Conservation (phyloP, 2,113 vertebrate species). For the Thomomys bottae region DNA sequence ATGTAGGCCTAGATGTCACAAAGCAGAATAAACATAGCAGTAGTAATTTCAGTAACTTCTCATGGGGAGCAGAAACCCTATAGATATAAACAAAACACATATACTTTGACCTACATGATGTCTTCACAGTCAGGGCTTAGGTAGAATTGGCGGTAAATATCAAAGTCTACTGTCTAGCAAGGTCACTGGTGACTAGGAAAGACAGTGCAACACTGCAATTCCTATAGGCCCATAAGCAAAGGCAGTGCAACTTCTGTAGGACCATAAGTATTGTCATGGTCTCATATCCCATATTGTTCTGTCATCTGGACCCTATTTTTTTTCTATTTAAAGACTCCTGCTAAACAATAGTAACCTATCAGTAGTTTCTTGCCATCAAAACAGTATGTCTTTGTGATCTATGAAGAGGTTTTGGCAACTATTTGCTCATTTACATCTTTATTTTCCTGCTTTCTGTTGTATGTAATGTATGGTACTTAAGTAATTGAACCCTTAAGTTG, state of each 20-base stretch:
- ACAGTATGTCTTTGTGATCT: neutral
- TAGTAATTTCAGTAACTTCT: conserved; percentile 31
- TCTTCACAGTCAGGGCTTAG: conserved; percentile 1
- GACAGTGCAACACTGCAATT: neutral
- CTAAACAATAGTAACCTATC: conserved; percentile 22
- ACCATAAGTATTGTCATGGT: neutral
- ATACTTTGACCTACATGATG: neutral
- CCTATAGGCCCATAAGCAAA: neutral
- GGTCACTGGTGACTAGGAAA: neutral
- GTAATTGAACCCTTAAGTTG: neutral
- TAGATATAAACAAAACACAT: neutral
- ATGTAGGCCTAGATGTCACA: neutral
- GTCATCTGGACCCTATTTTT: neutral
- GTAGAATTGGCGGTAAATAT: conserved; percentile 40
- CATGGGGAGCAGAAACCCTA: conserved; percentile 5
- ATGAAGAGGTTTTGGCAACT: neutral
- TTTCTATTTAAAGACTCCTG: neutral
- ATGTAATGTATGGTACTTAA: neutral
- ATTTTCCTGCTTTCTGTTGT: conserved; percentile 14
- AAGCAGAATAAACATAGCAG: conserved; percentile 47
- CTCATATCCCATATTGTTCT: conserved; percentile 14
- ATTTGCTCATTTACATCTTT: neutral
- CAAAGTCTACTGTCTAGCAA: neutral
- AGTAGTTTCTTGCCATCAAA: conserved; percentile 49
- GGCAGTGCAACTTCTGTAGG: neutral